Conservation (phyloP, 1,140 invertebrate genomes). For the Sipha flava region DNA sequence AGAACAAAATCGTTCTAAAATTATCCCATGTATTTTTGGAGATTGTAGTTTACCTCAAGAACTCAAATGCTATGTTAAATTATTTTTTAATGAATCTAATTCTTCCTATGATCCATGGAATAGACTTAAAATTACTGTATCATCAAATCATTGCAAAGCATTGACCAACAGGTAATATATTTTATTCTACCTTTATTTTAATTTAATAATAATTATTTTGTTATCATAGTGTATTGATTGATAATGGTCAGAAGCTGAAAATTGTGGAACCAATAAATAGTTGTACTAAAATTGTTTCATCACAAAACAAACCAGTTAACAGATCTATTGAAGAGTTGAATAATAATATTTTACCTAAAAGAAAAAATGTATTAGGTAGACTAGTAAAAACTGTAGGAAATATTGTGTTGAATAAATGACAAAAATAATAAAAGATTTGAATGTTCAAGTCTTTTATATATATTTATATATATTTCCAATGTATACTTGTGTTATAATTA, state of each 20-base stretch:
- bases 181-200: background rate
- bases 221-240: background rate
- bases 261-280: background rate
- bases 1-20: constrained; percentile 11
- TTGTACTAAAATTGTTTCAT: background rate
- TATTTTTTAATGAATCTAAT: constrained; percentile 2
- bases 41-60: constrained; percentile 22
- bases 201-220: background rate
- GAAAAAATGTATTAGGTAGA: background rate
- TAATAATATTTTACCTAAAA: background rate
- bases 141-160: background rate
- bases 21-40: constrained; percentile 22
- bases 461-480: background rate
- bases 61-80: constrained; percentile 23
- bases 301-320: background rate
- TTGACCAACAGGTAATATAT: background rate
- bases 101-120: constrained; percentile 15
- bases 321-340: background rate
- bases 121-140: background rate
- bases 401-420: background rate
- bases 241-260: background rate
- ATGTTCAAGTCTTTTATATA: background rate
- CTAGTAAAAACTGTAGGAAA: background rate
- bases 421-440: background rate
- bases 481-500: no score